Percentiles rank a stretch among this genome's conserved stretches.
Evolutionary conservation across 2,113 vertebrate genomes (phyloP).

Genomic region (Sinosuthora webbiana): DNA sequence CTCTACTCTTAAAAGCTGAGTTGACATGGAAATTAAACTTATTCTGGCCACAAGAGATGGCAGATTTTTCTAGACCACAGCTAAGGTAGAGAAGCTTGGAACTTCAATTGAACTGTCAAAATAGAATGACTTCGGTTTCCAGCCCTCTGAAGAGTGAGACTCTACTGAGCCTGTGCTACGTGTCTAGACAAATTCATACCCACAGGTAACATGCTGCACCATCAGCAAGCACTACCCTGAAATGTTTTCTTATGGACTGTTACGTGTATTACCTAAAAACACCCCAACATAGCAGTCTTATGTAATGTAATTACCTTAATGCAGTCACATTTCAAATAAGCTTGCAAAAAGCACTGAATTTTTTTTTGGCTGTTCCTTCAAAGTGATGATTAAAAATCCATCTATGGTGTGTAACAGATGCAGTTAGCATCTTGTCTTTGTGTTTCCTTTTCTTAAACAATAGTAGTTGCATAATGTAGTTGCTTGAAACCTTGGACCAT

Average conservation of each 20-base stretch:
- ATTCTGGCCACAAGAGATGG: neutral
- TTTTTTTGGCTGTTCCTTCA: neutral
- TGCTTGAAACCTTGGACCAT: neutral
- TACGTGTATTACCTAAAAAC: neutral
- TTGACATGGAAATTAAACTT: neutral
- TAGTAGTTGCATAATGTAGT: neutral
- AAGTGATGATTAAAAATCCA: neutral
- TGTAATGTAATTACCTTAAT: neutral
- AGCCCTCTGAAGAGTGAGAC: neutral
- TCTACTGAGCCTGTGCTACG: accelerated
- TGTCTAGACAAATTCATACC: neutral
- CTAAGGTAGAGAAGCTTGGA: neutral
- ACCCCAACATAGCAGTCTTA: neutral
- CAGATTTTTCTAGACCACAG: neutral
- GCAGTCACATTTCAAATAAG: neutral
- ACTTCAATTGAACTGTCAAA: neutral
- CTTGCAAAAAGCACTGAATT: neutral
- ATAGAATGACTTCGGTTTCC: neutral
- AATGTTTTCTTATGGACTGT: neutral
- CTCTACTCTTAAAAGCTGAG: neutral
- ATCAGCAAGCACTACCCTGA: neutral
- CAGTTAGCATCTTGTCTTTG: neutral
- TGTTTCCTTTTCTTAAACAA: neutral
- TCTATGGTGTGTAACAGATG: neutral
- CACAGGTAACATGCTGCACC: neutral